phyloP scores from a whole-genome alignment of 37 sponge, comb jelly and placozoan genomes.

The Amphimedon queenslandica region DNA sequence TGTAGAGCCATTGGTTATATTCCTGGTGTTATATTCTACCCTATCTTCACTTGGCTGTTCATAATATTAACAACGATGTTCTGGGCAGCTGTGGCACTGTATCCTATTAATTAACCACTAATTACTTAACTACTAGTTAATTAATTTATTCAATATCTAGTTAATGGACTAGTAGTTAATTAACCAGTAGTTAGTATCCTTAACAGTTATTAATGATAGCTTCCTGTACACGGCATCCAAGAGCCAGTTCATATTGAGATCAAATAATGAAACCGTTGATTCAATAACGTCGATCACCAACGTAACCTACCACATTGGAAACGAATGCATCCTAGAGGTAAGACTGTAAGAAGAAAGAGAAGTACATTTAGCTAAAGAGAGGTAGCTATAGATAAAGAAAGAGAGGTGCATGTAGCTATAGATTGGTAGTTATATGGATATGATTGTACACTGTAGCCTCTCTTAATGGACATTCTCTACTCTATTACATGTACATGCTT shows the following conservation, averaged over 20 bases:
- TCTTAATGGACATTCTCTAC: no score
- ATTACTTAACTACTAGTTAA: not conserved
- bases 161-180: not conserved
- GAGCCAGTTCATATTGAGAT: not conserved
- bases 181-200: not conserved
- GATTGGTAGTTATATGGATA: not conserved
- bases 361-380: no score
- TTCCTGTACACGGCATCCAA: slow-evolving; percentile 25
- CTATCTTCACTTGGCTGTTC: slow-evolving; percentile 75
- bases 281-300: not conserved
- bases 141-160: not conserved
- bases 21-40: slow-evolving; percentile 78
- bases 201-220: slow-evolving; percentile 8
- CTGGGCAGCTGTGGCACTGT: slow-evolving; percentile 81
- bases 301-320: not conserved
- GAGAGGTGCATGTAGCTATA: no score
- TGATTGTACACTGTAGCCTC: not conserved
- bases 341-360: no score
- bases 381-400: no score
- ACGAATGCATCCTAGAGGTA: not conserved
- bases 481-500: not conserved
- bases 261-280: not conserved
- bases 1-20: slow-evolving; percentile 79
- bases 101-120: slow-evolving; percentile 37
- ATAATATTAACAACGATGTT: slow-evolving; percentile 48